Evolutionary conservation across 92 coral and sea anemone genomes (phyloP), one percentile per base, ranked within the genome.

Genomic region (Actinernus sp.): DNA sequence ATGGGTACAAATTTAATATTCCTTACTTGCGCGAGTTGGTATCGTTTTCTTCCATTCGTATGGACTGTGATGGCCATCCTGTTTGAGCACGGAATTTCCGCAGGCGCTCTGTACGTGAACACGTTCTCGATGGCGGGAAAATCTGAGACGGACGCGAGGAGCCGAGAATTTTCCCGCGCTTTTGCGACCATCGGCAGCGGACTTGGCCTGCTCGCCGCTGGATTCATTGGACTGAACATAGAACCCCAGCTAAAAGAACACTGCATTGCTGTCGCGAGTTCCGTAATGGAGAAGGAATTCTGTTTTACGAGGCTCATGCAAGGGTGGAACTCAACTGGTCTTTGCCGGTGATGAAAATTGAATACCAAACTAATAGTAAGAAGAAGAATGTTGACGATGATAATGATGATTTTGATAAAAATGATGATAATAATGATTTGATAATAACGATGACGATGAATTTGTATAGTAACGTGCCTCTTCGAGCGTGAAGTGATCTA

Each of bases 121-220:
- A 84, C 96, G 0, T 88, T 47, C 52, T 73, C 83, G 3, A 68
- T 72, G 38, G 82, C 81, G 11, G 78, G 71, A 2, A 63, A 29
- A 40, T 59, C 24, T n/a, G 68, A 61, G 74, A 78, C 45, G 46
- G 56, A 57, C 50, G 49, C 30, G 68, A 47, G 68, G 28, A 70
- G 78, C 28, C 58, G 64, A 30, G 90, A 87, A 46, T 88, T 88
- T 83, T 84, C 91, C 63, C 96, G 96, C 85, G 91, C 96, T 72
- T 83, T 88, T 73, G 83, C 79, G 14, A 74, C 81, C 17, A 41
- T 81, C 11, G 96, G 96, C 3, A 75, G 84, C 24, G 88, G 90
- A 12, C 60, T 76, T 26, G 96, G 96, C 18, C 58, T 84, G 28
- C 48, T 76, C 12, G 34, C 66, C 0, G 91, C 96, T 6, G 96